Evolutionary conservation across 1,140 invertebrate genomes (phyloP).

Genomic region (Drosophila chauvacae): DNA sequence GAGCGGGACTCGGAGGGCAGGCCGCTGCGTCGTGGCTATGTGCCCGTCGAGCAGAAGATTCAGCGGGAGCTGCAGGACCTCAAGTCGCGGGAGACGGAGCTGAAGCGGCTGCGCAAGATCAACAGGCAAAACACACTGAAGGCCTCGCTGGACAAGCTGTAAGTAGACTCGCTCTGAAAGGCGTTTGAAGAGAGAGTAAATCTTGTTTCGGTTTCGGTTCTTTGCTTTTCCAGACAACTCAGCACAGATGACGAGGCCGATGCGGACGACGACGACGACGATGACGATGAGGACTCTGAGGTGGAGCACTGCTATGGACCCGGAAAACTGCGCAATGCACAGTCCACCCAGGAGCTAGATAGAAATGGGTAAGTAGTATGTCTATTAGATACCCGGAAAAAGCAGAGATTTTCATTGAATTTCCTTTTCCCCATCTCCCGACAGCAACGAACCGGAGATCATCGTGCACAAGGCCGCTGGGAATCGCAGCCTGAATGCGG

Average conservation of each 20-base stretch:
- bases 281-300: conserved; percentile 86
- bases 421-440: too few species aligned
- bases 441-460: conserved; percentile 57
- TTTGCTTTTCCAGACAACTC: conserved; percentile 30
- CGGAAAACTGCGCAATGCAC: conserved; percentile 86
- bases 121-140: conserved; percentile 83
- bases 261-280: conserved; percentile 60
- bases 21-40: conserved; percentile 87
- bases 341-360: conserved; percentile 86
- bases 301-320: conserved; percentile 86
- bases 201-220: too few species aligned
- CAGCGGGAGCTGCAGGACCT: conserved; percentile 91
- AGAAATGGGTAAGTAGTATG: conserved; percentile 46
- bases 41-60: conserved; percentile 91
- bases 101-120: conserved; percentile 87
- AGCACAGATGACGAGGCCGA: conserved; percentile 73
- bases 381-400: too few species aligned
- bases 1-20: conserved; percentile 86
- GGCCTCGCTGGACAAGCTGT: conserved; percentile 85
- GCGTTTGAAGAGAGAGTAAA: too few species aligned
- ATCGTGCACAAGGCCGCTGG: conserved; percentile 48
- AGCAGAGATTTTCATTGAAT: neutral
- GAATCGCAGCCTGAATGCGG: conserved; percentile 62
- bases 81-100: conserved; percentile 89
- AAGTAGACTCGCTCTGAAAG: neutral